A percentile compares a stretch with the other conserved stretches of the same genome.
phyloP scores from a whole-genome alignment of 1,140 invertebrate genomes.

The Zaprionus kolodkinae region DNA sequence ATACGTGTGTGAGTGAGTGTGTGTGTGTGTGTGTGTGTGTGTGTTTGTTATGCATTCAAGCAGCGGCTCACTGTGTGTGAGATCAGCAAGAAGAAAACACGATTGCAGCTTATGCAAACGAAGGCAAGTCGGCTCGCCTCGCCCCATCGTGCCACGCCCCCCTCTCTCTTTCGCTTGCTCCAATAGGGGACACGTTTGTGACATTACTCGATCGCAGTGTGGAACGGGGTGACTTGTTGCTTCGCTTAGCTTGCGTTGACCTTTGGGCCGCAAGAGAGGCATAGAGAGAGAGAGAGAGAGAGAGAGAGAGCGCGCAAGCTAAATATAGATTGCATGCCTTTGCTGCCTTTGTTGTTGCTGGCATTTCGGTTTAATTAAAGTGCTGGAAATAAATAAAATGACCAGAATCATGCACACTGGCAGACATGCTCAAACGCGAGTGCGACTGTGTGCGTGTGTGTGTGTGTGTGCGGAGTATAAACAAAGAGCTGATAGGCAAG shows the following conservation, averaged over 20 bases:
- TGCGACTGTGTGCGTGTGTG: too few species aligned
- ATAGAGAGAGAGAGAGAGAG: not conserved
- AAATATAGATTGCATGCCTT: constrained; percentile 58
- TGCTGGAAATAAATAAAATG: constrained; percentile 55
- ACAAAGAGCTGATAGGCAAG: constrained; percentile 52
- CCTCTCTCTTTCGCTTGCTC: too few species aligned
- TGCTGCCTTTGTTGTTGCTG: constrained; percentile 26
- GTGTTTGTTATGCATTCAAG: not conserved
- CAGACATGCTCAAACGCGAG: not conserved
- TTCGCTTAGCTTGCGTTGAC: constrained; percentile 27
- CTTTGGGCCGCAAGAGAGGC: constrained; percentile 16
- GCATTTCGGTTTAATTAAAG: constrained; percentile 68
- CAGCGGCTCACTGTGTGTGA: constrained; percentile 14
- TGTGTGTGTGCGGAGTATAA: constrained; percentile 21
- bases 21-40: not conserved
- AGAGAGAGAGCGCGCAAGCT: constrained; percentile 21
- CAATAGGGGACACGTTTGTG: constrained; percentile 56
- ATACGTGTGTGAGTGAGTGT: not conserved
- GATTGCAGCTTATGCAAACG: constrained; percentile 43
- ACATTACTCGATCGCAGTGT: constrained; percentile 40
- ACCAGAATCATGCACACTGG: constrained; percentile 32
- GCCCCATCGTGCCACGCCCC: not conserved
- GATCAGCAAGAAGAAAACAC: constrained; percentile 54
- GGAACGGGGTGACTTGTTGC: constrained; percentile 40
- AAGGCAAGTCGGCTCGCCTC: not conserved